Base-by-base conservation (phyloP, 2,113 vertebrate species). In the Gobius niger region DNA sequence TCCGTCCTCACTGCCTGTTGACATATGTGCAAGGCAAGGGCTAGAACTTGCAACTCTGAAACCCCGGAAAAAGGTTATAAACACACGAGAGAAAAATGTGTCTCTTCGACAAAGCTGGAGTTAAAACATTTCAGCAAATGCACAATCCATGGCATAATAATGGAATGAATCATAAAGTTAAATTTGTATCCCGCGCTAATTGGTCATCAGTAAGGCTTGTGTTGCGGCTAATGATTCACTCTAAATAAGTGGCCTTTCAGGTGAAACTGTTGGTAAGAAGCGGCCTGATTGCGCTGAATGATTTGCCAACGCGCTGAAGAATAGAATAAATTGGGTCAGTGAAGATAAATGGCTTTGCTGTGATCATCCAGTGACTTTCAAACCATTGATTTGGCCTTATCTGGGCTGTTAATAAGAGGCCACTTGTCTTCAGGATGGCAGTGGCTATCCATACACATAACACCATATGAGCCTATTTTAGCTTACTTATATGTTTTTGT, bases 361-460 rank as follows among this genome's bases (percentile, higher is more conserved):
- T 73, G 76, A 78, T 81, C 76, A 73, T 72, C 76, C 56, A 74
- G 72, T 75, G 72, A 80, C 72, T 83, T 84, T 84, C 67, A 65
- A 71, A 73, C 63, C 76, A 87, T 84, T 76, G 86, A 85, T 84
- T 77, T 64, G 66, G 73, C 65, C 77, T 84, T 80, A 85, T 85
- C 82, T 81, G 42, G 64, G 68, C 65, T 60, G 40, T 60, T 74
- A 68, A 81, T 79, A 75, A 74, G 80, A 82, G 61, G 73, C 60
- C 47, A 51, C 62, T 75, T 69, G 44, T 11, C n/a, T 68, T 47
- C 47, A 63, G 12, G 6, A 53, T 57, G 54, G 63, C 60, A 61
- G 67, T 67, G 51, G 65, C 65, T 78, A 71, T 78, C 78, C 65
- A 68, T 13, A 69, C 44, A 19, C 46, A n/a, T 44, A 65, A 74